Base-by-base conservation (phyloP, 2,888 invertebrate species). In the Pollenia amentaria region DNA sequence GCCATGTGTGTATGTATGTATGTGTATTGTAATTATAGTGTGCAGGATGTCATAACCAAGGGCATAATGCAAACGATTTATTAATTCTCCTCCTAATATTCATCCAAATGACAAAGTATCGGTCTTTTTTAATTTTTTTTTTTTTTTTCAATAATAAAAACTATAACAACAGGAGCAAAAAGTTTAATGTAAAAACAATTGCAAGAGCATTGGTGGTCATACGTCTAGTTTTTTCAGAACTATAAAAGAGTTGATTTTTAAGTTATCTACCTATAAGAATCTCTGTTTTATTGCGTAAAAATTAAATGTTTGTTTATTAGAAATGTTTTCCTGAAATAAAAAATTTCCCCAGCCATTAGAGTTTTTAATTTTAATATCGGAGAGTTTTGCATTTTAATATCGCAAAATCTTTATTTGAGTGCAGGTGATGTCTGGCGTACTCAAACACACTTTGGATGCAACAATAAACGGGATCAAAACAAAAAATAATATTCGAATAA, bases 21-120 rank as follows among this genome's bases (percentile, higher is more conserved):
- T 73, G 73, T 40, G 57, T 42, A 60, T 8, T 29, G 40, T 87
- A 88, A 88, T 88, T 88, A 87, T 85, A 89, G 69, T 85, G 83
- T 83, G 79, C 88, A 86, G 77, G 82, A 86, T 89, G 89, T 89
- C 88, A 89, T 88, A 88, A 87, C 87, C 89, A 89, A 84, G 80
- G 88, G 87, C 88, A 83, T 40, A 87, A 83, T 87, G 69, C 55
- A 60, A 81, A 72, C 72, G 83, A 80, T 88, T 86, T 88, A 88
- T 81, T 86, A 85, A 78, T 78, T 77, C 85, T 55, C 87, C 69
- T 84, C 80, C 84, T 81, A 81, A 80, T 84, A 67, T 48, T 81
- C 65, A 84, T 67, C 29, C 53, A 78, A 84, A 84, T 87, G 87
- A 84, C 87, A 84, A 84, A 67, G 77, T 55, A 70, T 79, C 53